Evolutionary conservation across 2,797 vertebrate genomes (phyloP).

Genomic region (Bradypodion ventrale): DNA sequence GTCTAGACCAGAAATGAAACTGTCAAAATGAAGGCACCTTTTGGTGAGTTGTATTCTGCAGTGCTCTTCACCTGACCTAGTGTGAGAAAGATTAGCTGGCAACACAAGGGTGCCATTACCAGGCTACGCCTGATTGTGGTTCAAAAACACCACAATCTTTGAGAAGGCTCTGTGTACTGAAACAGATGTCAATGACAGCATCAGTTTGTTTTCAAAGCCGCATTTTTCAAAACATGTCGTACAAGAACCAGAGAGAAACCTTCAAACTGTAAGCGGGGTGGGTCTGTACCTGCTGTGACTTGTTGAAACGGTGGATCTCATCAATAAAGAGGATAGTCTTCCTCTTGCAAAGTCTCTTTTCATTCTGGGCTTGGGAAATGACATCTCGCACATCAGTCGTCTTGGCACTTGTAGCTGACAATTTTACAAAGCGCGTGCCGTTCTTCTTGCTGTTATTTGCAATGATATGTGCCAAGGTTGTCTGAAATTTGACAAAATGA

Average conservation of each 20-base stretch:
- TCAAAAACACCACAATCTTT: too few species aligned
- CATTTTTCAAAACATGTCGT: neutral
- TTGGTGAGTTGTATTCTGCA: too few species aligned
- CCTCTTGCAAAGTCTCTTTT: constrained; percentile 92
- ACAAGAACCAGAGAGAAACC: too few species aligned
- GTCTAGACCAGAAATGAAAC: too few species aligned
- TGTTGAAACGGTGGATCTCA: constrained; percentile 98
- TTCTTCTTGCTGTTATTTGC: constrained; percentile 88
- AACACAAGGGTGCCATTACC: too few species aligned
- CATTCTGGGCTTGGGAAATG: constrained; percentile 95
- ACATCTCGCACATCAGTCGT: constrained; percentile 91
- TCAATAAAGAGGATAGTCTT: constrained; percentile 97
- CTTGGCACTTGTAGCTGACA: constrained; percentile 92
- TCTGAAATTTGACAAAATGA: constrained; percentile 77
- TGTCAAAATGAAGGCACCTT: too few species aligned
- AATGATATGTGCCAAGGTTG: constrained; percentile 94
- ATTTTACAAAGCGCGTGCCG: constrained; percentile 84
- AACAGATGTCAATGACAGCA: neutral
- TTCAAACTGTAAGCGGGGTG: neutral
- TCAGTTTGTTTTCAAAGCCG: neutral
- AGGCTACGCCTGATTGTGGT: too few species aligned
- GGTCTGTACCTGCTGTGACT: constrained; percentile 91
- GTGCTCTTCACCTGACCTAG: too few species aligned
- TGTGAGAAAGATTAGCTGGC: too few species aligned
- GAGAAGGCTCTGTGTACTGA: too few species aligned